Evolutionary conservation across 2,113 vertebrate genomes (phyloP).

Genomic region (Ranitomeya imitator): DNA sequence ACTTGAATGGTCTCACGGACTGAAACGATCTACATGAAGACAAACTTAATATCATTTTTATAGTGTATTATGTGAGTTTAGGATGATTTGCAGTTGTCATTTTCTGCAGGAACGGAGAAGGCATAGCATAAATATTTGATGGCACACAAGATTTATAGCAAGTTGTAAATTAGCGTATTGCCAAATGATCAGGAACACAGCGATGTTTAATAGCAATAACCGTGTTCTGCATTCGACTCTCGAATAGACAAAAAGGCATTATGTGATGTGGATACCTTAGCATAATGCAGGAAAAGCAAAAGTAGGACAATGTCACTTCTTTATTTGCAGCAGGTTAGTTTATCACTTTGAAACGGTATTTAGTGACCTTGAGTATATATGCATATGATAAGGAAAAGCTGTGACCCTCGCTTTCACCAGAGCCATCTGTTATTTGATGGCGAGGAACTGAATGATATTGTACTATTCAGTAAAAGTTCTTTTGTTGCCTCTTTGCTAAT

Average conservation of each 20-base stretch:
- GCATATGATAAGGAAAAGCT: neutral
- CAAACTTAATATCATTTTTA: constrained; percentile 43
- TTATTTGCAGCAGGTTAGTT: neutral
- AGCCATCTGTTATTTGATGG: neutral
- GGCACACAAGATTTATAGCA: constrained; percentile 47
- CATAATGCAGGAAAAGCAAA: neutral
- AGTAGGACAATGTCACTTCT: neutral
- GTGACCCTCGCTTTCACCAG: neutral
- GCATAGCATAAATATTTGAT: constrained; percentile 57
- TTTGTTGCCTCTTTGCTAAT: too few relatives aligned
- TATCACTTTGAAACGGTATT: neutral
- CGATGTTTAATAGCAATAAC: constrained; percentile 50
- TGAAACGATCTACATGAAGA: constrained; percentile 5
- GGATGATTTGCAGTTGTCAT: constrained; percentile 57
- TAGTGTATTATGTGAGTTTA: constrained; percentile 49
- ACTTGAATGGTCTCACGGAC: constrained; percentile 5
- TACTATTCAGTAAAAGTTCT: neutral
- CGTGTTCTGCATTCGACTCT: constrained; percentile 28
- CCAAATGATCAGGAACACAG: constrained; percentile 53
- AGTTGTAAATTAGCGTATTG: constrained; percentile 51
- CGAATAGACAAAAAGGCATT: constrained; percentile 42
- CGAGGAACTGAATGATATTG: neutral
- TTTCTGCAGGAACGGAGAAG: constrained; percentile 52
- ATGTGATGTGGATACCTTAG: neutral
- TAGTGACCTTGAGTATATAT: neutral